A percentile compares a stretch with the other conserved stretches of the same genome.
Evolutionary conservation across 2,888 invertebrate species (phyloP).

Genomic region (Chymomyza fuscimana): DNA sequence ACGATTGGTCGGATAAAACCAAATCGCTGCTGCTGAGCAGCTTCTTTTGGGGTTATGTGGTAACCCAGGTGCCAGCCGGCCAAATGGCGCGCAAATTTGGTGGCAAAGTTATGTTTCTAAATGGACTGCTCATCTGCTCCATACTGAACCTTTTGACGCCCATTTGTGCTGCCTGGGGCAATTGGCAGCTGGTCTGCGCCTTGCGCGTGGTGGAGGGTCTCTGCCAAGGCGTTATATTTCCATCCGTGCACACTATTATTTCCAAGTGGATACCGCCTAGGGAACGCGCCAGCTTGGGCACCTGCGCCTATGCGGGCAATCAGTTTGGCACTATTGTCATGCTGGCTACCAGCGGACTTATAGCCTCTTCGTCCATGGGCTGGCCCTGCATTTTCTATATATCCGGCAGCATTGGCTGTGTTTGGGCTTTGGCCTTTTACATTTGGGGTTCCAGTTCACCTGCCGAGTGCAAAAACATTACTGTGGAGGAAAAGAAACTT

Average conservation of each 20-base stretch:
- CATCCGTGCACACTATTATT: constrained; percentile 84
- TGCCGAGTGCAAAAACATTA: constrained; percentile 82
- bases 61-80: constrained; percentile 85
- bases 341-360: constrained; percentile 85
- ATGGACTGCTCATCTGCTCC: constrained; percentile 83
- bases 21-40: constrained; percentile 83
- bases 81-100: constrained; percentile 87
- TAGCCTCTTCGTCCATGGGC: constrained; percentile 85
- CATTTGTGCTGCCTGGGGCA: constrained; percentile 83
- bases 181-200: constrained; percentile 83
- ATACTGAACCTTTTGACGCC: constrained; percentile 86
- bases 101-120: constrained; percentile 83
- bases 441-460: constrained; percentile 85
- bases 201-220: constrained; percentile 85
- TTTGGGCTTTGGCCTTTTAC: constrained; percentile 83
- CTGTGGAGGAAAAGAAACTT: constrained; percentile 83
- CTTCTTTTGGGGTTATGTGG: constrained; percentile 86
- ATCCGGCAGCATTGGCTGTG: constrained; percentile 83
- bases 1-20: constrained; percentile 82
- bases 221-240: constrained; percentile 85
- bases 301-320: constrained; percentile 86
- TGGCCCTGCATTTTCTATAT: constrained; percentile 90
- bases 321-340: constrained; percentile 90
- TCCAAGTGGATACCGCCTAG: constrained; percentile 86
- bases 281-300: constrained; percentile 85